These are phyloP conservation scores for Drosophila kikkawai DNA, from an alignment of 1,140 invertebrate genomes.

Conservation along the genomic window DNA sequence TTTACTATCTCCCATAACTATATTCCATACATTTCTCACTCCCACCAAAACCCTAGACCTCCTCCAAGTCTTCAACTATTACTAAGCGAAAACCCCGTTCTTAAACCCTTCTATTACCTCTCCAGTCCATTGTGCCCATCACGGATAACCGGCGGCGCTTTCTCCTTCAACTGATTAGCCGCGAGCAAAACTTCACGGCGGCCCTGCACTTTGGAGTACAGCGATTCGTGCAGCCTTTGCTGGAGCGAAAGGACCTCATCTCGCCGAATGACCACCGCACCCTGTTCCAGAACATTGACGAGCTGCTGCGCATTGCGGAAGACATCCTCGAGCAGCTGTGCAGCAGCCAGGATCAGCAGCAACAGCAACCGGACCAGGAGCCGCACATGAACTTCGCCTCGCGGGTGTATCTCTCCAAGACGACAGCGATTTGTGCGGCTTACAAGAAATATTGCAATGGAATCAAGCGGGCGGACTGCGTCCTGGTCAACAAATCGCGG, in stretches of 20 bases:
- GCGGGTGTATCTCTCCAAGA: constrained; percentile 90
- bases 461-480: constrained; percentile 92
- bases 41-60: not conserved
- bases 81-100: not conserved
- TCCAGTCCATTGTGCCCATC: constrained; percentile 81
- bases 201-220: constrained; percentile 91
- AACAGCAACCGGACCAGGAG: constrained; percentile 88
- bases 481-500: constrained; percentile 89
- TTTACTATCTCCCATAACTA: not conserved
- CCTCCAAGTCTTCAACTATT: not conserved
- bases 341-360: constrained; percentile 88
- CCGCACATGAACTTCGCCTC: constrained; percentile 88
- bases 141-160: constrained; percentile 86
- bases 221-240: constrained; percentile 90
- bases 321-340: constrained; percentile 91
- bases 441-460: constrained; percentile 93
- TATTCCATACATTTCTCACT: not conserved
- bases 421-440: constrained; percentile 89
- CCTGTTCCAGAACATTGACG: constrained; percentile 93
- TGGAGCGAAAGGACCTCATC: constrained; percentile 90
- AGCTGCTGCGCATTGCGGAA: constrained; percentile 91
- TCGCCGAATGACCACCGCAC: constrained; percentile 90
- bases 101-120: constrained; percentile 17
- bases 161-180: constrained; percentile 87
- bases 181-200: constrained; percentile 91